These are phyloP conservation scores for Fulica atra DNA, from an alignment of 2,113 vertebrate species.

Conservation along the genomic window DNA sequence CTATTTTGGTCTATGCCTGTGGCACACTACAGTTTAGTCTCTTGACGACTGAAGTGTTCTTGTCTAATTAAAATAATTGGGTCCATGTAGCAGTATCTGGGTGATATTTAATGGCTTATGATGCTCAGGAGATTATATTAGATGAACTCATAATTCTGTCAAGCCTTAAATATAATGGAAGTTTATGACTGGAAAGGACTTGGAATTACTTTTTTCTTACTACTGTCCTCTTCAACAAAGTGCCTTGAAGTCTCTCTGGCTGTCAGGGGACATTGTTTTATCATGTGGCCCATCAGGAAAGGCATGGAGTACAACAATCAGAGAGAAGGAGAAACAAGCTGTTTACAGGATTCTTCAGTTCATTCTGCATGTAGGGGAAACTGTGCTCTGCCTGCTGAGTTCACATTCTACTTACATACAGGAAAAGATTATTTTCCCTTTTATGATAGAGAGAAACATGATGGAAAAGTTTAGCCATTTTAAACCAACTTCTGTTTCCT, in stretches of 20 bases:
- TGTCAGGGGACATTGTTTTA: not conserved
- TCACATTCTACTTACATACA: not conserved
- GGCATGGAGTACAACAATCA: not conserved
- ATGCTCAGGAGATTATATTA: slow-evolving; percentile 29
- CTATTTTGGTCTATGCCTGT: slow-evolving; percentile 10
- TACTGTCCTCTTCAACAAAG: not conserved
- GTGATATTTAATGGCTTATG: slow-evolving; percentile 24
- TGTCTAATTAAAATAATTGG: slow-evolving; percentile 56
- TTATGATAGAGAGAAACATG: not conserved
- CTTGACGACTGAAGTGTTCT: not conserved
- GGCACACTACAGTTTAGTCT: not conserved
- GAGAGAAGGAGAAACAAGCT: not conserved
- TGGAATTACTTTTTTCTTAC: not conserved
- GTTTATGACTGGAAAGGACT: not conserved
- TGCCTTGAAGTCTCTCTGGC: not conserved
- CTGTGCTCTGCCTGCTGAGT: not conserved
- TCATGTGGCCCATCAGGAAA: not conserved
- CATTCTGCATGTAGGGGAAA: not conserved
- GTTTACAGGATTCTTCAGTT: not conserved
- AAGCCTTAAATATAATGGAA: not conserved
- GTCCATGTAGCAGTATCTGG: slow-evolving; percentile 10
- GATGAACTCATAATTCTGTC: slow-evolving; percentile 7
- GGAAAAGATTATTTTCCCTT: not conserved
- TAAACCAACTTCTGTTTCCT: not conserved
- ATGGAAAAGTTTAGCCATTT: not conserved